phyloP scores from a whole-genome alignment of 2,113 vertebrate genomes.

The Caloenas nicobarica region DNA sequence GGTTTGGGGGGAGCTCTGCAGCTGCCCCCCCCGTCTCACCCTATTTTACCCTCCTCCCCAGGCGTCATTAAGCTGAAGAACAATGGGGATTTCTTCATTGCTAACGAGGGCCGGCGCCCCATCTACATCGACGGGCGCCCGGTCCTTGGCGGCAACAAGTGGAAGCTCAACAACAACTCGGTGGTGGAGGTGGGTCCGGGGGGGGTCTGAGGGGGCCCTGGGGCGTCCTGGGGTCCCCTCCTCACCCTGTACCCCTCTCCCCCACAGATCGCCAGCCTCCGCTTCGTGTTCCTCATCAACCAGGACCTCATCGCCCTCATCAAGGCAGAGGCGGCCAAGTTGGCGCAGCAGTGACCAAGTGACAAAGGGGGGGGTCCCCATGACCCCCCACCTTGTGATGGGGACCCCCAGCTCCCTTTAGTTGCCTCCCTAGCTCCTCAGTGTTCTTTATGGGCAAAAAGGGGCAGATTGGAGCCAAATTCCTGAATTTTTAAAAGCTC shows the following conservation, averaged over 20 bases:
- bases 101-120: conserved; percentile 91
- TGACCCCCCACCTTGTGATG: not conserved
- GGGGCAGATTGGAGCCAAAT: too few species aligned
- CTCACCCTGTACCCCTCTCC: not conserved
- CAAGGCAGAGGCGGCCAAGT: conserved; percentile 93
- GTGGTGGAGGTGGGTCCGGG: conserved; percentile 86
- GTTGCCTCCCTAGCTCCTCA: too few species aligned
- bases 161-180: conserved; percentile 96
- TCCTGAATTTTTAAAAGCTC: too few species aligned
- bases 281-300: conserved; percentile 97
- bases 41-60: not conserved
- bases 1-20: not conserved
- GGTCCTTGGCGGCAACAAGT: conserved; percentile 91
- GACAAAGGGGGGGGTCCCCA: not conserved
- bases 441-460: too few species aligned
- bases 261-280: conserved; percentile 89
- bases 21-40: not conserved
- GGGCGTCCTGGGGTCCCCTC: too few species aligned
- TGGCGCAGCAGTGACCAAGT: conserved; percentile 83
- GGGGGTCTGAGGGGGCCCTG: rapidly evolving
- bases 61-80: conserved; percentile 96
- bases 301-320: conserved; percentile 94
- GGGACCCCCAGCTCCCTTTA: not conserved
- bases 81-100: conserved; percentile 95
- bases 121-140: conserved; percentile 94